phyloP scores from a whole-genome alignment of 2,113 vertebrate species.

The Acrocephalus arundinaceus region DNA sequence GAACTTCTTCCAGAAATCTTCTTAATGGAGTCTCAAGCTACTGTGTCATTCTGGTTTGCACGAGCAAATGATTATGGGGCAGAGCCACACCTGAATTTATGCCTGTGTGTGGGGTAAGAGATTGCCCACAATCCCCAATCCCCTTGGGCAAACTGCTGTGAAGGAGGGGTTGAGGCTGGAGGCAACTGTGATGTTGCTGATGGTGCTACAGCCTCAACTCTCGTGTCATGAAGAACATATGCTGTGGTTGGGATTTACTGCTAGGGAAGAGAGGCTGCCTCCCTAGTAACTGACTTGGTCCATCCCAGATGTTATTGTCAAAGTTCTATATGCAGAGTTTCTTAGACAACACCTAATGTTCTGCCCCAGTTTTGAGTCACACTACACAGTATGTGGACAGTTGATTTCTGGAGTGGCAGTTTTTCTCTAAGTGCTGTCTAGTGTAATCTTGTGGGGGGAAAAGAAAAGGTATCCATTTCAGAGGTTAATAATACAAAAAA shows the following conservation, averaged over 20 bases:
- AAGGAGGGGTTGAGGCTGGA: background rate
- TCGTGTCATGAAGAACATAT: background rate
- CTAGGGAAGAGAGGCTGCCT: background rate
- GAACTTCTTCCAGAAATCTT: background rate
- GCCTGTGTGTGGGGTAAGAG: background rate
- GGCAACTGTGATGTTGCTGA: background rate
- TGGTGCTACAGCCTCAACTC: rapidly evolving
- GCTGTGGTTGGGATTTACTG: background rate
- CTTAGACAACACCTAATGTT: background rate
- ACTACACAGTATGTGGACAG: background rate
- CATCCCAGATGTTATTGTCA: background rate
- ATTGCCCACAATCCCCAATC: rapidly evolving
- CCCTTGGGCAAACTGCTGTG: rapidly evolving
- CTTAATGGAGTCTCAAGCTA: background rate
- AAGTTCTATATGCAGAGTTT: background rate
- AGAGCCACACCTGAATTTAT: background rate
- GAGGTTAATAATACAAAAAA: background rate
- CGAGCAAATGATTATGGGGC: rapidly evolving
- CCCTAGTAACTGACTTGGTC: background rate
- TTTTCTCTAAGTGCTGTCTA: background rate
- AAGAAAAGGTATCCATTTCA: background rate
- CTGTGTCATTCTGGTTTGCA: background rate
- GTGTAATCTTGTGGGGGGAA: background rate
- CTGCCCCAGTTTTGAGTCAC: background rate
- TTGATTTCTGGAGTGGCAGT: background rate